Evolutionary conservation across 2,888 invertebrate genomes (phyloP).

Genomic region (Adelognathus sp.): DNA sequence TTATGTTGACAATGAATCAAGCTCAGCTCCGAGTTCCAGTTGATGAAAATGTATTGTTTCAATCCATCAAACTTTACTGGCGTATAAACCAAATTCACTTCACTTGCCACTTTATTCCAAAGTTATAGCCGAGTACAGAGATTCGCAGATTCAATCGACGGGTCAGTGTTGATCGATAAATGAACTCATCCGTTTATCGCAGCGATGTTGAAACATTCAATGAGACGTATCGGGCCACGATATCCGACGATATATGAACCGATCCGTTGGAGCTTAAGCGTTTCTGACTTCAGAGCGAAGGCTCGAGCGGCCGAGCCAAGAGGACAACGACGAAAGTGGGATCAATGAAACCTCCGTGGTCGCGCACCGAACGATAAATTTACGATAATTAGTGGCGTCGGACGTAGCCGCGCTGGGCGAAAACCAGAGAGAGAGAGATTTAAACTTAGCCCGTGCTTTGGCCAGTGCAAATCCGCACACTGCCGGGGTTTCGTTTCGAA

Average conservation of each 20-base stretch:
- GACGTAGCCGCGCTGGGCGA: constrained; percentile 48
- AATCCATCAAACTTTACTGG: background rate
- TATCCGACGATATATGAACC: constrained; percentile 10
- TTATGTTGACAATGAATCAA: too few species aligned
- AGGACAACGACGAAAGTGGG: constrained; percentile 60
- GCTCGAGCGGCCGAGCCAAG: background rate
- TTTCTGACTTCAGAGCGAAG: constrained; percentile 26
- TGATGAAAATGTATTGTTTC: background rate
- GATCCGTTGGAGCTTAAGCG: constrained; percentile 16
- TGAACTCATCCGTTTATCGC: background rate
- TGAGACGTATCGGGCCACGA: background rate
- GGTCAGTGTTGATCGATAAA: background rate
- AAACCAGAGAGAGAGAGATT: constrained; percentile 48
- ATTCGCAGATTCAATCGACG: constrained; percentile 10
- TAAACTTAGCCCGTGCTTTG: constrained; percentile 59
- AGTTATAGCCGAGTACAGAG: background rate
- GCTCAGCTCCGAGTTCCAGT: too few species aligned
- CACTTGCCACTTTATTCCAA: background rate
- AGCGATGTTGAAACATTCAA: background rate
- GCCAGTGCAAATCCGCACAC: constrained; percentile 58
- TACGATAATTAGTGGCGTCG: constrained; percentile 64
- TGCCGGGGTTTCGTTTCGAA: constrained; percentile 59
- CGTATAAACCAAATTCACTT: background rate
- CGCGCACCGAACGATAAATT: constrained; percentile 60
- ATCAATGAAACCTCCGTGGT: constrained; percentile 61